Percentiles rank a stretch among this genome's conserved stretches.
These are phyloP conservation scores for Campoletis raptor DNA, from an alignment of 2,888 invertebrate species.

Conservation along the genomic window DNA sequence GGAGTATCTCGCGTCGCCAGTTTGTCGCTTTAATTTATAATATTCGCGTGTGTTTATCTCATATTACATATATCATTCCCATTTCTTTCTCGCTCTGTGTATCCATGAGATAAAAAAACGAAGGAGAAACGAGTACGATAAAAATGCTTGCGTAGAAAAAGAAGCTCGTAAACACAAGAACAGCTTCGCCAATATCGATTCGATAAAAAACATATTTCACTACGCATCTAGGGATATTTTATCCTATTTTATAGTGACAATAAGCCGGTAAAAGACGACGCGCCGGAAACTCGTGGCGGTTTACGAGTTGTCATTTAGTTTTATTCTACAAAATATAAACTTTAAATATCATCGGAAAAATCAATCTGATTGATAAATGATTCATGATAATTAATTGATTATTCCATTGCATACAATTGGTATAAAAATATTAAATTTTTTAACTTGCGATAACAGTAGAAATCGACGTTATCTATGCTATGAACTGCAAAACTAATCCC, in stretches of 20 bases:
- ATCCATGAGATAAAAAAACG: constrained; percentile 24
- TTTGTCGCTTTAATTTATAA: constrained; percentile 10
- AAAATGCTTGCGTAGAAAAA: constrained; percentile 44
- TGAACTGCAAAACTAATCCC: no score
- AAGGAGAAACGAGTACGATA: constrained; percentile 28
- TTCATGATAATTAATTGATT: no score
- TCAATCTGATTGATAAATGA: no score
- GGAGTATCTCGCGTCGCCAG: background rate
- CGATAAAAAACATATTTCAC: background rate
- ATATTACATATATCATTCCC: constrained; percentile 33
- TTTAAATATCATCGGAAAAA: no score
- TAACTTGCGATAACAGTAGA: no score
- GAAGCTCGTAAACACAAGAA: constrained; percentile 51
- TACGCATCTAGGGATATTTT: background rate
- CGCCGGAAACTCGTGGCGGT: no score
- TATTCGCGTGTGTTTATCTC: constrained; percentile 47
- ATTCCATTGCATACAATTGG: no score
- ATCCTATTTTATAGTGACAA: background rate
- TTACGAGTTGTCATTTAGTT: no score
- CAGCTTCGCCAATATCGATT: constrained; percentile 15
- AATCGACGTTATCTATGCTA: no score
- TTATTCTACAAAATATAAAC: no score
- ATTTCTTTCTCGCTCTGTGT: constrained; percentile 31
- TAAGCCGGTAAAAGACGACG: background rate
- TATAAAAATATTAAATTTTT: no score